Evolutionary conservation across 1,140 invertebrate genomes (phyloP), one percentile per base, ranked within the genome.

Genomic region (Hycleus cichorii): DNA sequence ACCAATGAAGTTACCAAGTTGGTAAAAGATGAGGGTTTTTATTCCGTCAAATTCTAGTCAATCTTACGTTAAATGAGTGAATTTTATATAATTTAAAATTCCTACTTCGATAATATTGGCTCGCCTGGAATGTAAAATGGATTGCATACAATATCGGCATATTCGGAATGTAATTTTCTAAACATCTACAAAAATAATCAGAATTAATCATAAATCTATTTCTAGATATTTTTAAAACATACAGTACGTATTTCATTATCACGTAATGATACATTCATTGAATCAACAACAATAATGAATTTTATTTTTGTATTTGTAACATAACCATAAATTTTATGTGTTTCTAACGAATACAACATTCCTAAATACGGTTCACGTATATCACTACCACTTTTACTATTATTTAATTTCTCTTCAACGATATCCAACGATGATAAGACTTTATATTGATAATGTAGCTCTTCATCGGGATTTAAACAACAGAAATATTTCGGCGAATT

Each of bases 281-380:
- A 89, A 70, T 96, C 93, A n/a, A 96, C 85, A 25, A 97, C 88
- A 60, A 97, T 85, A 11, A 98, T 87, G 74, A 97, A 90, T 74
- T 97, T 98, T 10, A 97, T 89, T 77, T 91, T 90, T 0, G 94
- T 97, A 73, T 97, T 97, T n/a, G 94, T 97, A 11, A 95, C 91
- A 81, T 96, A 98, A 5, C 95, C 95, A 81, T 94, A 98, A 91
- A 97, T 91, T 86, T 94, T 97, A 75, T 95, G 93, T 64, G 93
- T 93, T 79, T 97, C 95, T n/a, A 93, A 91, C 2, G 93, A 90
- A 77, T 94, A 95, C 1, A 98, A 77, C 48, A 93, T 77, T 18
- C 94, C 94, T 40, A 97, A 80, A 74, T 96, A 97, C 0, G 96
- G 78, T 74, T 98, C 94, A 67, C 91, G 77, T 24, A 86, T 76